phyloP scores from a whole-genome alignment of 1,140 invertebrate species.

The Oreohelix idahoensis region DNA sequence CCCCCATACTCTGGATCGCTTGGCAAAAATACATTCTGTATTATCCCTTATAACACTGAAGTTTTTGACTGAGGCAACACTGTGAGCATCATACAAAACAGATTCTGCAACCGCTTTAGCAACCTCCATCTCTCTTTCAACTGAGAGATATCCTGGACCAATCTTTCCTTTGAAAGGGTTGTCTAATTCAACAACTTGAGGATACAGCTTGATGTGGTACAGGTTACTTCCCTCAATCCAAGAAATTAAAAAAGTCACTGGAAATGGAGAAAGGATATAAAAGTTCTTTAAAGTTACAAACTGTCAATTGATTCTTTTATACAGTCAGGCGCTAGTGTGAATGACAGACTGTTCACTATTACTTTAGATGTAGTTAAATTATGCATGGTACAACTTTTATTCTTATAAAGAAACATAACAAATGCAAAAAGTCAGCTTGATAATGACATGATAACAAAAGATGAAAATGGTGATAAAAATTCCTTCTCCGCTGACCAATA shows the following conservation, averaged over 20 bases:
- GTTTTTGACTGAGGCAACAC: slow-evolving; percentile 42
- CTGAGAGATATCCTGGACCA: slow-evolving; percentile 37
- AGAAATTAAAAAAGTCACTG: not conserved
- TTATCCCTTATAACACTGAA: slow-evolving; percentile 59
- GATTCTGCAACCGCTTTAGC: slow-evolving; percentile 42
- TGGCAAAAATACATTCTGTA: slow-evolving; percentile 68
- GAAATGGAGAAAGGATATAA: not conserved
- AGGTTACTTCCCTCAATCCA: not conserved
- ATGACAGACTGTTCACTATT: no score
- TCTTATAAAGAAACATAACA: no score
- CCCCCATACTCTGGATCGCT: slow-evolving; percentile 64
- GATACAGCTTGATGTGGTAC: not conserved
- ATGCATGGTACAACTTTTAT: no score
- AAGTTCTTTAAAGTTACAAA: not conserved
- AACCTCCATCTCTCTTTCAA: slow-evolving; percentile 43
- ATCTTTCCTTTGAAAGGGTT: slow-evolving; percentile 53
- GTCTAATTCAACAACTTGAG: not conserved
- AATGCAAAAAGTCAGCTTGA: no score
- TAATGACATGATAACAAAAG: no score
- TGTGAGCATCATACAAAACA: slow-evolving; percentile 58
- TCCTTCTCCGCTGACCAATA: no score
- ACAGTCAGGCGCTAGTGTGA: no score
- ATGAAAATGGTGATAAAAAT: no score
- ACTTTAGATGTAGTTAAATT: no score
- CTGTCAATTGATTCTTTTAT: no score